phyloP scores from a whole-genome alignment of 2,797 vertebrate genomes.

The Mareca penelope region DNA sequence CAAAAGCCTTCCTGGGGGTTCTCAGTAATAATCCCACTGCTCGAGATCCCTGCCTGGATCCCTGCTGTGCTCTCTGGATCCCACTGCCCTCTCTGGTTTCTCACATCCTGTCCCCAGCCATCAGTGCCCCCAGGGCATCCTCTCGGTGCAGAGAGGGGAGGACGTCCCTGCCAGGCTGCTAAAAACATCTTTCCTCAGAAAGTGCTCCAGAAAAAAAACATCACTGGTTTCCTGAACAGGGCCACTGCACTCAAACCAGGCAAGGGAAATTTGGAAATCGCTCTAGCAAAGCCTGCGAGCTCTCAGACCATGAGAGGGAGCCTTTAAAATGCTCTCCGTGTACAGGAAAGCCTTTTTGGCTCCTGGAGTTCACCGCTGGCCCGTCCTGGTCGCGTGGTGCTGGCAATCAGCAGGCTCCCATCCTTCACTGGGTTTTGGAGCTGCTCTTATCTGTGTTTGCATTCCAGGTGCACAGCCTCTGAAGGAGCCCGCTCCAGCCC shows the following conservation, averaged over 20 bases:
- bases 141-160: not conserved
- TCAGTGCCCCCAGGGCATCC: rapidly evolving
- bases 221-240: not conserved
- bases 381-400: not conserved
- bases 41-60: not conserved
- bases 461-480: not conserved
- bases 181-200: not conserved
- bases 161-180: not conserved
- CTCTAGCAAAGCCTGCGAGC: not conserved
- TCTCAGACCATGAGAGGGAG: not conserved
- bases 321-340: conserved; percentile 11
- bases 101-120: not conserved
- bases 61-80: not conserved
- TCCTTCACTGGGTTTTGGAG: not conserved
- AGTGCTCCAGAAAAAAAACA: not conserved
- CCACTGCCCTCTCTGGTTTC: not conserved
- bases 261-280: not conserved
- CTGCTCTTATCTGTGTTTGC: not conserved
- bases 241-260: not conserved
- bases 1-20: not conserved
- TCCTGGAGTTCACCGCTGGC: not conserved
- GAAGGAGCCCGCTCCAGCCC: not conserved
- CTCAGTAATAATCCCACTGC: not conserved
- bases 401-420: rapidly evolving
- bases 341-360: conserved; percentile 5